Evolutionary conservation across 2,888 invertebrate species (phyloP).

Genomic region (Listrodromus nycthemerus): DNA sequence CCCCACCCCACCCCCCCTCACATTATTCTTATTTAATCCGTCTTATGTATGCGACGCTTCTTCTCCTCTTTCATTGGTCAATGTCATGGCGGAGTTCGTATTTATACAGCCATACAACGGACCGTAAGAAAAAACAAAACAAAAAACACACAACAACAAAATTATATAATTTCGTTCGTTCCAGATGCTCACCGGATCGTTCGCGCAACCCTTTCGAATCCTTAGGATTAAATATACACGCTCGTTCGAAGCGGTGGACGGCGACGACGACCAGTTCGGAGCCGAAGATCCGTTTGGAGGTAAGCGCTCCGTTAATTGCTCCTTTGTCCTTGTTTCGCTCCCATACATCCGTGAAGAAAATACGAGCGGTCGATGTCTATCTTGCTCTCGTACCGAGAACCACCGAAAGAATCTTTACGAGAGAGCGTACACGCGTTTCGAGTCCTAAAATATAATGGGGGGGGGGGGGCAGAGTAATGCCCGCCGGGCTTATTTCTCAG

Average conservation of each 20-base stretch:
- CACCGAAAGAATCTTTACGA: slow-evolving; percentile 79
- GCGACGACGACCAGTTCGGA: slow-evolving; percentile 43
- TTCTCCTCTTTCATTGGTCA: background rate
- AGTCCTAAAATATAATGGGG: slow-evolving; percentile 76
- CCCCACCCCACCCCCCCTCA: slow-evolving; percentile 38
- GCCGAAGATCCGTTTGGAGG: slow-evolving; percentile 71
- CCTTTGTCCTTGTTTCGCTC: slow-evolving; percentile 38
- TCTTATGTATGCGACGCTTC: background rate
- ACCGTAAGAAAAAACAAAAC: no score
- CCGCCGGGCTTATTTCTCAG: slow-evolving; percentile 63
- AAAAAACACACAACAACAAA: no score
- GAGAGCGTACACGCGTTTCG: slow-evolving; percentile 69
- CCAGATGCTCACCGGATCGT: slow-evolving; percentile 73
- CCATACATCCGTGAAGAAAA: slow-evolving; percentile 8
- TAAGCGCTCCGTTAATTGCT: slow-evolving; percentile 81
- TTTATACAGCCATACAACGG: no score
- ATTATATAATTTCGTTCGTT: slow-evolving; percentile 10
- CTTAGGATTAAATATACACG: slow-evolving; percentile 81
- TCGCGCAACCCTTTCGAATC: slow-evolving; percentile 73
- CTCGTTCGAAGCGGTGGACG: slow-evolving; percentile 62
- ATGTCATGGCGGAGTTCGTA: background rate
- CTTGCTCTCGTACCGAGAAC: slow-evolving; percentile 64
- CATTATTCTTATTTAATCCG: slow-evolving; percentile 17
- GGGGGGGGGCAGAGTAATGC: slow-evolving; percentile 40
- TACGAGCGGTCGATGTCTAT: slow-evolving; percentile 54